Evolutionary conservation across 1,140 invertebrate species (phyloP), one percentile per base, ranked within the genome.

Genomic region (Potamilus streckersoni): DNA sequence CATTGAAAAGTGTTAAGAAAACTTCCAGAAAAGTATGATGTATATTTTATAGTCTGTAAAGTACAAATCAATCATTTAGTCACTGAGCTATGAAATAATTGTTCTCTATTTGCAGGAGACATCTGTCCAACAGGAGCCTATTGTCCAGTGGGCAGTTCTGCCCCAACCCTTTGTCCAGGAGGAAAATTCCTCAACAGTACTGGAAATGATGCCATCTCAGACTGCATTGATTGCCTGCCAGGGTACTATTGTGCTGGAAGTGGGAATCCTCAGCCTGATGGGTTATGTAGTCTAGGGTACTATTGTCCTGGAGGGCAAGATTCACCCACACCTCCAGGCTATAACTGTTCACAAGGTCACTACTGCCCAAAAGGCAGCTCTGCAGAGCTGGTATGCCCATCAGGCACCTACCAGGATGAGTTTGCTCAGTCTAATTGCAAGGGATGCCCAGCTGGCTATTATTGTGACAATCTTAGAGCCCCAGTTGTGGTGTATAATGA

Each of bases 281-380:
- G 85, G 38, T 80, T 68, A 8, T 89, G 87, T 76, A 65, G 62
- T 56, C 75, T 73, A 55, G 87, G 87, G 12, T 89, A 87, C 71
- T 88, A 87, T 72, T 89, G 87, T 61, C 86, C 87, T 0, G 83
- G 80, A 49, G 87, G 84, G 69, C 86, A 88, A 67, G 82, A 83
- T 65, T 65, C 62, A 13, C 61, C 80, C 14, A 76, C 60, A 12
- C 85, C 86, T 1, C 64, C 79, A 15, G 83, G 79, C 55, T 83
- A 82, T 61, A 87, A 85, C 79, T 89, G 87, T 74, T 83, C 84
- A 20, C 67, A 79, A 64, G 86, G 87, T 20, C 85, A 89, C 74
- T 87, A 85, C 74, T 89, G 87, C 71, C 79, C 81, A 14, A 73
- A 73, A n/a, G 86, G 85, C 31, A 83, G 81, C 59, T 58, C 73